phyloP scores from a whole-genome alignment of 2,113 vertebrate species.

The Eonycteris spelaea region DNA sequence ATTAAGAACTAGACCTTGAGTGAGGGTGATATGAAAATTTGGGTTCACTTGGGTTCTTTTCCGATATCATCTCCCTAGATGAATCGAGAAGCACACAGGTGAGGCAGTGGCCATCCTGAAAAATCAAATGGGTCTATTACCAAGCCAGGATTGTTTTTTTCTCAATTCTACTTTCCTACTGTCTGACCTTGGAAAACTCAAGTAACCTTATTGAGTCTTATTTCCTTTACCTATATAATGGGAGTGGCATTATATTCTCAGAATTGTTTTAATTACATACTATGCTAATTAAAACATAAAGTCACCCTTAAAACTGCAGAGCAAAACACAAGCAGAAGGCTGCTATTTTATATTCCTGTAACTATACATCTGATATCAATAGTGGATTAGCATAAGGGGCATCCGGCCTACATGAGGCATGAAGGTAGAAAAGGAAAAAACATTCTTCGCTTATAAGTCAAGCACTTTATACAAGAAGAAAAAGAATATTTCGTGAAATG shows the following conservation, averaged over 20 bases:
- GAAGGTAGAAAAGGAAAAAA: background rate
- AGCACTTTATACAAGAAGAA: background rate
- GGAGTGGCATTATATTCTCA: background rate
- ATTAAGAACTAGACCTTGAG: background rate
- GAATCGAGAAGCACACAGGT: background rate
- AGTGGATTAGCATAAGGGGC: background rate
- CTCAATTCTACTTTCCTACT: background rate
- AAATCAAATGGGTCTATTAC: background rate
- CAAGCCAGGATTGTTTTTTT: background rate
- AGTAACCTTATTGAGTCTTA: background rate
- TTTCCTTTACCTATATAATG: background rate
- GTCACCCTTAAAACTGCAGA: background rate
- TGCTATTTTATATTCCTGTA: background rate
- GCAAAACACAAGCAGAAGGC: background rate
- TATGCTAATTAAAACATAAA: conserved; percentile 3
- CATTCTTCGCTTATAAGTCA: background rate
- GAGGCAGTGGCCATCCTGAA: background rate
- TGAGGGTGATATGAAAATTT: background rate
- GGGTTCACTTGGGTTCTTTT: background rate
- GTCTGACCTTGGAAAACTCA: background rate
- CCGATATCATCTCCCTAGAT: background rate
- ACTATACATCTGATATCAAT: background rate
- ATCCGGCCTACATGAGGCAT: background rate
- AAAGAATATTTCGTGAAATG: background rate
- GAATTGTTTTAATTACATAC: background rate